Percentiles rank a stretch among this genome's conserved stretches.
Evolutionary conservation across 1,140 invertebrate species (phyloP).

Genomic region (Chironomus striatipennis): DNA sequence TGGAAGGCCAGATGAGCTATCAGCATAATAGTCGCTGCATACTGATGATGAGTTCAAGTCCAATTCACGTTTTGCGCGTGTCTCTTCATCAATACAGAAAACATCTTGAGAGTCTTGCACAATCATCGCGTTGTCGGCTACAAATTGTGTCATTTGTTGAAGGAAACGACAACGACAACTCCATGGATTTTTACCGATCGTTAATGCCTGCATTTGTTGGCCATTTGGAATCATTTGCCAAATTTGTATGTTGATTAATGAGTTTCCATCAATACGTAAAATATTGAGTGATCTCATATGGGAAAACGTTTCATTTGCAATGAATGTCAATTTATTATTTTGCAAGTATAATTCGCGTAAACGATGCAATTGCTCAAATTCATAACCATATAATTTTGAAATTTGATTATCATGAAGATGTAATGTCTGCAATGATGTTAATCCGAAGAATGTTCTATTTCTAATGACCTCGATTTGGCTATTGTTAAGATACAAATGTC

Average conservation of each 20-base stretch:
- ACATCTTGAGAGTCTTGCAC: slow-evolving; percentile 66
- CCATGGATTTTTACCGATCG: slow-evolving; percentile 76
- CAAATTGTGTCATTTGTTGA: slow-evolving; percentile 73
- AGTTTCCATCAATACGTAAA: slow-evolving; percentile 75
- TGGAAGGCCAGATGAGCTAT: slow-evolving; percentile 58
- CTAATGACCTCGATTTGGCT: slow-evolving; percentile 69
- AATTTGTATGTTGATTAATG: slow-evolving; percentile 50
- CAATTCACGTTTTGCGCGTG: slow-evolving; percentile 61
- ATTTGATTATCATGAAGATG: slow-evolving; percentile 81
- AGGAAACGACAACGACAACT: slow-evolving; percentile 84
- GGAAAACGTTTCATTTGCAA: slow-evolving; percentile 71
- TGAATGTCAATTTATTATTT: slow-evolving; percentile 67
- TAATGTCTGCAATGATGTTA: slow-evolving; percentile 64
- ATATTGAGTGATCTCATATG: slow-evolving; percentile 67
- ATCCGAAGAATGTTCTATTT: slow-evolving; percentile 79
- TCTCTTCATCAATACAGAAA: slow-evolving; percentile 70
- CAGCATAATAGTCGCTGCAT: slow-evolving; percentile 61
- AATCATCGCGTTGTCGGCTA: slow-evolving; percentile 69
- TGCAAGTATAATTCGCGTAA: slow-evolving; percentile 79
- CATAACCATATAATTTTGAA: slow-evolving; percentile 62
- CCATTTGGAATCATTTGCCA: slow-evolving; percentile 29
- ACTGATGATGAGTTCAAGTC: slow-evolving; percentile 56
- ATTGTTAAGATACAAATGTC: slow-evolving; percentile 71
- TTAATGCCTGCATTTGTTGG: slow-evolving; percentile 55
- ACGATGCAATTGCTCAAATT: slow-evolving; percentile 70